Conservation (phyloP, 2,888 invertebrate species). For the Drosophila lacicola region DNA sequence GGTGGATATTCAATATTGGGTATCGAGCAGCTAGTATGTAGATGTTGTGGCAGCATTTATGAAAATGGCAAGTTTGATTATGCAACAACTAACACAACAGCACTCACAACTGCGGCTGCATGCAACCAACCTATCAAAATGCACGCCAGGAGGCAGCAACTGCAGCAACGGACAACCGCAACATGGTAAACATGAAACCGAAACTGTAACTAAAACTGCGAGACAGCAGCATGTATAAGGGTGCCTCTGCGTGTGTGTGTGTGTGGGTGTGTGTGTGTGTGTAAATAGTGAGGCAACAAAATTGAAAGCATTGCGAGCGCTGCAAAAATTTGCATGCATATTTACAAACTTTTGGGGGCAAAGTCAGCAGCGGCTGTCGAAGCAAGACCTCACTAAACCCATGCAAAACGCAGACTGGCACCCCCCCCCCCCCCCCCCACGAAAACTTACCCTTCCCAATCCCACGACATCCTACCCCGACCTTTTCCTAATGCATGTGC, state of each 20-base stretch:
- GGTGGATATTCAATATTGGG: slow-evolving; percentile 20
- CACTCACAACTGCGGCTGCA: slow-evolving; percentile 20
- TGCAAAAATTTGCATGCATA: slow-evolving; percentile 79
- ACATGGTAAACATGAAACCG: slow-evolving; percentile 78
- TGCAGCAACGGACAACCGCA: slow-evolving; percentile 55
- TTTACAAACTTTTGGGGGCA: slow-evolving; percentile 69
- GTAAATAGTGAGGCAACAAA: slow-evolving; percentile 58
- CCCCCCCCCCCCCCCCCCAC: background rate
- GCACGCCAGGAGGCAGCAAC: slow-evolving; percentile 57
- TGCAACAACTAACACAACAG: slow-evolving; percentile 47
- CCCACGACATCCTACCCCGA: background rate
- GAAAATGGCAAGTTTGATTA: slow-evolving; percentile 71
- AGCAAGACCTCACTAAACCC: slow-evolving; percentile 35
- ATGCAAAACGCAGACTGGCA: slow-evolving; percentile 21
- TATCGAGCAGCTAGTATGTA: slow-evolving; percentile 22
- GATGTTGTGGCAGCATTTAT: slow-evolving; percentile 60
- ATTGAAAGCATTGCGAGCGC: slow-evolving; percentile 69
- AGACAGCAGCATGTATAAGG: slow-evolving; percentile 31
- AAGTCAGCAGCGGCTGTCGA: slow-evolving; percentile 51
- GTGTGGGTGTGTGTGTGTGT: slow-evolving; percentile 19
- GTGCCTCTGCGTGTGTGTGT: background rate
- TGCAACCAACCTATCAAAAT: slow-evolving; percentile 59
- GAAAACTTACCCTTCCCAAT: background rate
- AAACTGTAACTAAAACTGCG: slow-evolving; percentile 77
- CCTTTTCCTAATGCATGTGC: slow-evolving; percentile 11